Conservation (phyloP, 1,140 invertebrate species). For the Drosophila tristis region DNA sequence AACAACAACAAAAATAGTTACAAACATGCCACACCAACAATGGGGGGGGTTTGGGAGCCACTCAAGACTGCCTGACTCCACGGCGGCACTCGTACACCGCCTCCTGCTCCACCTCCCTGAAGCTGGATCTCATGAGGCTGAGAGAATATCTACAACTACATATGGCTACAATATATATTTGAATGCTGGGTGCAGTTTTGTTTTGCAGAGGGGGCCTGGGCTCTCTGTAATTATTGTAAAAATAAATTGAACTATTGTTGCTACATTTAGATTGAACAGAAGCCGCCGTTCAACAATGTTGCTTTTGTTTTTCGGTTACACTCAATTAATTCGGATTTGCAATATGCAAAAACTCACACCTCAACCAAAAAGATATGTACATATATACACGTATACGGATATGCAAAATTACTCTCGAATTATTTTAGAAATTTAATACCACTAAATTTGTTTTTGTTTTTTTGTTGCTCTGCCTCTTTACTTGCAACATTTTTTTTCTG, state of each 20-base stretch:
- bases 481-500: slow-evolving; percentile 47
- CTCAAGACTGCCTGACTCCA: slow-evolving; percentile 25
- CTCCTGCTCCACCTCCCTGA: slow-evolving; percentile 10
- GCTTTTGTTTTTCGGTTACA: slow-evolving; percentile 78
- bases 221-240: slow-evolving; percentile 76
- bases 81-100: background rate
- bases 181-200: slow-evolving; percentile 39
- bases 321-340: slow-evolving; percentile 79
- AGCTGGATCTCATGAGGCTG: slow-evolving; percentile 55
- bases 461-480: slow-evolving; percentile 2
- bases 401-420: slow-evolving; percentile 19
- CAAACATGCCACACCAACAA: slow-evolving; percentile 66
- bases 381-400: background rate
- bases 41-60: slow-evolving; percentile 27
- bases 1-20: slow-evolving; percentile 49
- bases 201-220: slow-evolving; percentile 12
- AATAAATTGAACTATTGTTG: slow-evolving; percentile 83
- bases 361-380: slow-evolving; percentile 29
- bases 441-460: slow-evolving; percentile 38
- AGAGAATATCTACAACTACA: slow-evolving; percentile 54
- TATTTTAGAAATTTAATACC: slow-evolving; percentile 60
- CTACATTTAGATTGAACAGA: slow-evolving; percentile 66
- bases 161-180: slow-evolving; percentile 13
- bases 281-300: slow-evolving; percentile 50
- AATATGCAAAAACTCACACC: slow-evolving; percentile 78